Percentiles rank a stretch among this genome's conserved stretches.
phyloP scores from a whole-genome alignment of 2,797 vertebrate genomes.

The Etheostoma perlongum region DNA sequence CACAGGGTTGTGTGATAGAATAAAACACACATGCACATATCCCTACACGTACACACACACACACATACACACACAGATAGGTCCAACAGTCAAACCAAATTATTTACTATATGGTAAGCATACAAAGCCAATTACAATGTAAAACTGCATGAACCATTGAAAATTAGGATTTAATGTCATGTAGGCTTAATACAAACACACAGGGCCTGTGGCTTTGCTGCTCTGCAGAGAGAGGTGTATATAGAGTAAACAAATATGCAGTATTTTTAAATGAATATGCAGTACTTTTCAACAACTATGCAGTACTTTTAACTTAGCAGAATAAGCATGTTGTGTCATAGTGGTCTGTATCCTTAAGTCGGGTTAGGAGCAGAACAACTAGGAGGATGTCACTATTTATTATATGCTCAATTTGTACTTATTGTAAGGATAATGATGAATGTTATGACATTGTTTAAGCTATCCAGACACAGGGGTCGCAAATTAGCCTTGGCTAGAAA shows the following conservation, averaged over 20 bases:
- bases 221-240: not conserved
- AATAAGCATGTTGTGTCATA: slow-evolving; percentile 24
- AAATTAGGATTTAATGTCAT: not conserved
- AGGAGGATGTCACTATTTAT: not conserved
- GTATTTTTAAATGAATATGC: not conserved
- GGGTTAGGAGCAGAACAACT: slow-evolving; percentile 39
- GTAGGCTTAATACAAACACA: not conserved
- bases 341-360: slow-evolving; percentile 20
- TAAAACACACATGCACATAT: not conserved
- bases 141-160: not conserved
- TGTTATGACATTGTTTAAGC: no score
- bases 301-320: not conserved
- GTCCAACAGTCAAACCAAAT: no score
- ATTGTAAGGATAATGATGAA: no score
- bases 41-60: not conserved
- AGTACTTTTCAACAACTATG: not conserved
- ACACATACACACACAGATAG: no score
- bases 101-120: not conserved
- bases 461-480: no score
- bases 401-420: no score
- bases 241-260: not conserved
- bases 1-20: not conserved
- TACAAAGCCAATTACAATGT: not conserved
- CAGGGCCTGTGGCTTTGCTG: not conserved
- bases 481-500: not conserved